Conservation (phyloP, 92 coral and sea anemone genomes). For the Palythoa heliodiscus region DNA sequence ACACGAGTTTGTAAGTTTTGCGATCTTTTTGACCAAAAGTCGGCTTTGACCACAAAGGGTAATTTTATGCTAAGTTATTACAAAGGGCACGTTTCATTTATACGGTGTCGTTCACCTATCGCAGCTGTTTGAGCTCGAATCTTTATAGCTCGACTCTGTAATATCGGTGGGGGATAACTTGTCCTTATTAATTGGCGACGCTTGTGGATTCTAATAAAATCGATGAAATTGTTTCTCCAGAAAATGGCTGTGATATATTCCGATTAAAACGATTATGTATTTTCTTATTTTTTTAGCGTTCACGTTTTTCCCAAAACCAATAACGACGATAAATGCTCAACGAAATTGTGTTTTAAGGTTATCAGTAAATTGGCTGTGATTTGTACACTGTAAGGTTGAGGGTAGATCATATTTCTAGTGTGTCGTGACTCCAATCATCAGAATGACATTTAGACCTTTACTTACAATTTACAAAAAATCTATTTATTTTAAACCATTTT, state of each 20-base stretch:
- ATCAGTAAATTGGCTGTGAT: neutral
- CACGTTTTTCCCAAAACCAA: neutral
- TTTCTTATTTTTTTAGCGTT: neutral
- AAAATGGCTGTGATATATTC: neutral
- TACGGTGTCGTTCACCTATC: slow-evolving; percentile 44
- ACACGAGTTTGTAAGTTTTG: slow-evolving; percentile 4
- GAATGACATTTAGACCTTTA: slow-evolving; percentile 7
- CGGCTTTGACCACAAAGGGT: slow-evolving; percentile 72
- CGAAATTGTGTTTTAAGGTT: neutral
- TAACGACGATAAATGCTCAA: neutral
- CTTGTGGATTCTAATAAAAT: slow-evolving; percentile 13
- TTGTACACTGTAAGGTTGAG: neutral
- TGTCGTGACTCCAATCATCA: neutral
- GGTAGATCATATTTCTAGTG: slow-evolving; percentile 14
- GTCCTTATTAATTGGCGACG: neutral
- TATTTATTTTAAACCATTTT: neutral
- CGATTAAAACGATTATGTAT: neutral
- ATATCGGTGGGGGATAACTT: slow-evolving; percentile 17
- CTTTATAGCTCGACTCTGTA: slow-evolving; percentile 22
- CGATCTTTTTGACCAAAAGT: slow-evolving; percentile 23
- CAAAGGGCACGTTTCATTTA: slow-evolving; percentile 66
- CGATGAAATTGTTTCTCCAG: neutral
- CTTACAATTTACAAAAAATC: neutral
- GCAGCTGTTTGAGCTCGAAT: slow-evolving; percentile 71
- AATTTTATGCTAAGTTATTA: slow-evolving; percentile 90